Evolutionary conservation across 92 coral and sea anemone genomes (phyloP).

Genomic region (Siderastrea siderea): DNA sequence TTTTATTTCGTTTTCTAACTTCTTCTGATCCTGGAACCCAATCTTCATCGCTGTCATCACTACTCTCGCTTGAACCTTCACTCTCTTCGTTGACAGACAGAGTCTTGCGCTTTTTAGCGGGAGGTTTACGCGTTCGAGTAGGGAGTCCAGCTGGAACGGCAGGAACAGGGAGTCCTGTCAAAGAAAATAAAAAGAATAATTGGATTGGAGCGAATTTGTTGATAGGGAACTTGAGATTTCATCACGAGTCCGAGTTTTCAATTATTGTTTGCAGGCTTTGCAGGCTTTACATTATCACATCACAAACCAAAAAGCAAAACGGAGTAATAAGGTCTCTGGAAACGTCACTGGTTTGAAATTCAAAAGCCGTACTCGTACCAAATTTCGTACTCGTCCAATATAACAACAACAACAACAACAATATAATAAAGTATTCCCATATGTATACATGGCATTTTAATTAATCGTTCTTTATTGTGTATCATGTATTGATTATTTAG

Average conservation of each 20-base stretch:
- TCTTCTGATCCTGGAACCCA: slow-evolving; percentile 93
- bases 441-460: too few species aligned
- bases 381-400: too few species aligned
- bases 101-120: slow-evolving; percentile 24
- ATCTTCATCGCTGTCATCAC: slow-evolving; percentile 82
- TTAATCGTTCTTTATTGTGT: too few species aligned
- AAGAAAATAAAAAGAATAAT: not conserved
- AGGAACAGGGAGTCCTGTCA: slow-evolving; percentile 55
- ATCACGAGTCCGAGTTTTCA: not conserved
- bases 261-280: too few species aligned
- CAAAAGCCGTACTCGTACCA: too few species aligned
- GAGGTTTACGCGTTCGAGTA: slow-evolving; percentile 15
- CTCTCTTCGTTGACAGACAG: slow-evolving; percentile 19
- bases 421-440: too few species aligned
- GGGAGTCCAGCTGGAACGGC: slow-evolving; percentile 37
- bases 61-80: slow-evolving; percentile 49
- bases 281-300: too few species aligned
- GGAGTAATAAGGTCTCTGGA: too few species aligned
- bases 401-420: too few species aligned
- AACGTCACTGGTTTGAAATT: too few species aligned
- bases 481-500: too few species aligned
- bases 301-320: too few species aligned
- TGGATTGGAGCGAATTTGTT: not conserved
- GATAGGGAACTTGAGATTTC: not conserved
- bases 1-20: slow-evolving; percentile 63